phyloP scores from a whole-genome alignment of 2,113 vertebrate species.

The Varanus salvator region DNA sequence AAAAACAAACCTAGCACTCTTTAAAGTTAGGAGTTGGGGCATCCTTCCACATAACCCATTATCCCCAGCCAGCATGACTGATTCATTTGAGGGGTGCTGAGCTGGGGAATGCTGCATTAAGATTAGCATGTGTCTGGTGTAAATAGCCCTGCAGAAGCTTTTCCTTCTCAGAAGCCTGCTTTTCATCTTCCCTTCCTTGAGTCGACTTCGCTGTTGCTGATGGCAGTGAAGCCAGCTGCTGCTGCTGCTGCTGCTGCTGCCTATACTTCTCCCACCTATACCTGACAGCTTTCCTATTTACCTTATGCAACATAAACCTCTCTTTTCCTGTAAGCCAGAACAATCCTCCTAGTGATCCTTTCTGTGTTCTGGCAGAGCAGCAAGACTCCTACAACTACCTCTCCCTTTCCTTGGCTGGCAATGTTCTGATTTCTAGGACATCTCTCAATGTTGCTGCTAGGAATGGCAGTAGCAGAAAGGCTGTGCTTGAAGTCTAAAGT shows the following conservation, averaged over 20 bases:
- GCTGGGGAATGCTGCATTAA: not conserved
- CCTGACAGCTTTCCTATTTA: not conserved
- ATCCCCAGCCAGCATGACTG: not conserved
- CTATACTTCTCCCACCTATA: not conserved
- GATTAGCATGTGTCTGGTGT: too few species aligned
- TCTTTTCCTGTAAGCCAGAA: not conserved
- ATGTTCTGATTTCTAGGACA: not conserved
- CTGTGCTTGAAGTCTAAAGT: not conserved
- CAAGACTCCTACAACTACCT: not conserved
- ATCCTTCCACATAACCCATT: not conserved
- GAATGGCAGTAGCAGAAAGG: not conserved
- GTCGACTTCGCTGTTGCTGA: not conserved
- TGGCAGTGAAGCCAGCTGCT: not conserved
- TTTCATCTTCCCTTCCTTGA: not conserved
- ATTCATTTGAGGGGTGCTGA: not conserved
- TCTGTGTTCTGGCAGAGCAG: not conserved
- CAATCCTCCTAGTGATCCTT: not conserved
- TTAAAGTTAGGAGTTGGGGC: not conserved
- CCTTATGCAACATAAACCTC: not conserved
- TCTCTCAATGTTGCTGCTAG: not conserved
- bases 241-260: not conserved
- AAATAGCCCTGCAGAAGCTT: not conserved
- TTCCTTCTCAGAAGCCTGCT: not conserved
- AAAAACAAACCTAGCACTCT: not conserved
- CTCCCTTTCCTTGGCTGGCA: not conserved